phyloP scores from a whole-genome alignment of 2,113 vertebrate species.

The Pituophis catenifer region DNA sequence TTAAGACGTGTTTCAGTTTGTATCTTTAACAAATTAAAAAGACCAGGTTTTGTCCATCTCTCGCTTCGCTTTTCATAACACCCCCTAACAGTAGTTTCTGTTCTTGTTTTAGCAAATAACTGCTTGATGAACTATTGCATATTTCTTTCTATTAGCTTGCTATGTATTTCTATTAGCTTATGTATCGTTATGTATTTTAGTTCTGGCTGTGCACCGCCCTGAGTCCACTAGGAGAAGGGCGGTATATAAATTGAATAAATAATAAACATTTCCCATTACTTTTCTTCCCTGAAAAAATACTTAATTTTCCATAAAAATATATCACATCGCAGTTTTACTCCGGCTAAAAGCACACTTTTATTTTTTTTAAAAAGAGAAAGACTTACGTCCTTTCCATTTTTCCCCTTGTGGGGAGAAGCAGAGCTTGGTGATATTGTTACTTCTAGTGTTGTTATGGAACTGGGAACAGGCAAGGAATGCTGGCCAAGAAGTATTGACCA shows the following conservation, averaged over 20 bases:
- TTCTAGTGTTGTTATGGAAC: constrained; percentile 75
- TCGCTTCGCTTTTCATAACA: background rate
- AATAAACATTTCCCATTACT: background rate
- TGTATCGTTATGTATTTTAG: no score
- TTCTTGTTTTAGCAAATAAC: background rate
- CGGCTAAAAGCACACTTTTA: background rate
- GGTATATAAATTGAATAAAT: no score
- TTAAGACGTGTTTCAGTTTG: background rate
- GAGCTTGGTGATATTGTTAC: constrained; percentile 42
- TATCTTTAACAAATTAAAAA: background rate
- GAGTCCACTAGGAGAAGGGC: no score
- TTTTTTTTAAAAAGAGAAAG: background rate
- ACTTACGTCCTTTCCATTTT: constrained; percentile 80
- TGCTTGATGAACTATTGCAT: background rate
- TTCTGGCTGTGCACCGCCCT: no score
- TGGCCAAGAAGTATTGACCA: constrained; percentile 93
- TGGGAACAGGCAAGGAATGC: constrained; percentile 91
- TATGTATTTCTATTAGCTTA: no score
- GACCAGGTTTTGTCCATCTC: background rate
- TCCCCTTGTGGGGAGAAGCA: constrained; percentile 83
- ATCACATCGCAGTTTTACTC: background rate
- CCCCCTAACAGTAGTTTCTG: background rate
- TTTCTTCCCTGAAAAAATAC: background rate
- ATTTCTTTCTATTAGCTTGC: background rate
- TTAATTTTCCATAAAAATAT: background rate